These are phyloP conservation scores for Prietella phreatophila DNA, from an alignment of 2,113 vertebrate genomes.

Conservation along the genomic window DNA sequence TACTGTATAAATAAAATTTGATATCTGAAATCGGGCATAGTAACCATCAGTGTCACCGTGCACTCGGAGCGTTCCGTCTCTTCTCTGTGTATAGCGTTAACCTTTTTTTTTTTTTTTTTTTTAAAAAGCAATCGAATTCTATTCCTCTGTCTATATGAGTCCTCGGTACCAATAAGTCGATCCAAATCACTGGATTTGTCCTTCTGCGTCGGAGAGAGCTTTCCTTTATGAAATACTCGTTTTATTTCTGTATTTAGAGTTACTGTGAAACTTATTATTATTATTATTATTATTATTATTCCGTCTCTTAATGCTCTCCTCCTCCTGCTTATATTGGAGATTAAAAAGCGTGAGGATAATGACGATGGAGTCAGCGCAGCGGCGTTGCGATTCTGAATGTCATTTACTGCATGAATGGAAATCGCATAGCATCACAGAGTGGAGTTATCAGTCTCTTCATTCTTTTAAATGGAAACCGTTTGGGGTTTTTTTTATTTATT, in stretches of 20 bases:
- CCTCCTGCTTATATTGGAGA: neutral
- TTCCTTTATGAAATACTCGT: neutral
- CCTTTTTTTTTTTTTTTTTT: too few species aligned
- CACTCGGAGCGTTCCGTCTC: neutral
- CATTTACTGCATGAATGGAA: slow-evolving; percentile 58
- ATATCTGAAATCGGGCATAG: neutral
- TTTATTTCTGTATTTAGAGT: neutral
- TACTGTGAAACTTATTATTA: neutral
- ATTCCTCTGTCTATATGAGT: neutral
- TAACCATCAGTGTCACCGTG: neutral
- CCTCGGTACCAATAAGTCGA: neutral
- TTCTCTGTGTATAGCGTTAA: neutral
- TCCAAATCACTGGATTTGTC: neutral
- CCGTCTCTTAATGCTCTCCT: neutral
- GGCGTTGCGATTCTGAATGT: slow-evolving; percentile 44
- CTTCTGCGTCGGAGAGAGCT: neutral
- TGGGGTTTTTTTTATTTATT: slow-evolving; percentile 13
- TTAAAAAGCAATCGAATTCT: neutral
- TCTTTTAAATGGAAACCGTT: slow-evolving; percentile 47
- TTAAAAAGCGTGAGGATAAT: slow-evolving; percentile 38
- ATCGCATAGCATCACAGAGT: slow-evolving; percentile 42
- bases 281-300: neutral
- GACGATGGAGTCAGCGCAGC: slow-evolving; percentile 30
- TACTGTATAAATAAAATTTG: neutral
- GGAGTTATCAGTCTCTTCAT: slow-evolving; percentile 43